A percentile compares a stretch with the other conserved stretches of the same genome.
Evolutionary conservation across 1,140 invertebrate genomes (phyloP).

Genomic region (Trichonephila inaurata): DNA sequence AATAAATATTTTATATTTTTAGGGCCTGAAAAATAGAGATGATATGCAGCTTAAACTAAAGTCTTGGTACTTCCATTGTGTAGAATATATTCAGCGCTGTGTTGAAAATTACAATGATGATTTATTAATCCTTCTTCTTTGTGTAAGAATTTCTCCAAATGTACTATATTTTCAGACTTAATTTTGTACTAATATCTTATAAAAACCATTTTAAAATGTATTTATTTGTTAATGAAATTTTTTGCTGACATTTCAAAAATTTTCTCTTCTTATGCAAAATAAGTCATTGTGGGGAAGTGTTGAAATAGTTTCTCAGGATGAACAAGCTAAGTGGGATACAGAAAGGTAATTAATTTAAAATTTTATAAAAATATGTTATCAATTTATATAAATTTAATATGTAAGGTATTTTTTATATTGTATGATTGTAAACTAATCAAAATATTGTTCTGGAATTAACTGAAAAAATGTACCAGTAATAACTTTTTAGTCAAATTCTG

Average conservation of each 20-base stretch:
- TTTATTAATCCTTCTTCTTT: not conserved
- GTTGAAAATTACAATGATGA: constrained; percentile 52
- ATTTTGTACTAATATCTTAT: not conserved
- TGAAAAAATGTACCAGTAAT: too few relatives aligned
- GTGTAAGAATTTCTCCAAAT: constrained; percentile 29
- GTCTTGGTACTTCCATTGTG: constrained; percentile 53
- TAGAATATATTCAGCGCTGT: constrained; percentile 60
- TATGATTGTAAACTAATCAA: too few relatives aligned
- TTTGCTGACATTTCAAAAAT: not conserved
- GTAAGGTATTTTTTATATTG: too few relatives aligned
- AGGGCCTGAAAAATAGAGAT: constrained; percentile 57
- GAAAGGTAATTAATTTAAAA: constrained; percentile 48
- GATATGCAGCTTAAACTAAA: constrained; percentile 46
- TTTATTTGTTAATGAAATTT: not conserved
- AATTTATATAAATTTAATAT: too few relatives aligned
- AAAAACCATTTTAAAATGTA: too few relatives aligned
- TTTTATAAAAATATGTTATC: too few relatives aligned
- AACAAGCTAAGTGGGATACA: constrained; percentile 62
- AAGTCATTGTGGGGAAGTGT: constrained; percentile 65
- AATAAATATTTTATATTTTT: constrained; percentile 10
- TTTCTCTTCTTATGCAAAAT: not conserved
- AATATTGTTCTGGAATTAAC: too few relatives aligned
- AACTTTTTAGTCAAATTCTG: too few relatives aligned
- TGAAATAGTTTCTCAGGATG: constrained; percentile 33
- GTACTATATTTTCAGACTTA: too few relatives aligned